Evolutionary conservation across 2,113 vertebrate genomes (phyloP), one percentile per base, ranked within the genome.

Genomic region (Oreocharis arfaki): DNA sequence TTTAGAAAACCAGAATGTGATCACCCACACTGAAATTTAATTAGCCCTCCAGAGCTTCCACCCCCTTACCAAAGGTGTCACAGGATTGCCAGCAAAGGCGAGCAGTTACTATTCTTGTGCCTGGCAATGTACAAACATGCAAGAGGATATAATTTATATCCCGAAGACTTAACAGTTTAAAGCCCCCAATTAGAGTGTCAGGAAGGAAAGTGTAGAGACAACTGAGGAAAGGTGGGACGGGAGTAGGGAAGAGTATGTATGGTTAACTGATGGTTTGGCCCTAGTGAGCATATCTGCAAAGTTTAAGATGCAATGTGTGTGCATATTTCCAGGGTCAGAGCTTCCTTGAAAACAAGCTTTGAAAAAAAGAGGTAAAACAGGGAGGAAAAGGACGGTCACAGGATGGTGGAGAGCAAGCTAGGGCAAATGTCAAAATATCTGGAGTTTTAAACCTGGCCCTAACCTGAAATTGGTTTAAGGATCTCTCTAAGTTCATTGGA

Each of bases 1-100:
- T 96, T 95, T 90, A 89, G 97, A 80, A 90, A 92, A 96, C 95
- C 92, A 91, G 90, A 96, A 90, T 91, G 85, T 97, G 95, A 97
- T 97, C 97, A 96, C 88, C 93, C 95, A 96, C 83, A 60, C 76
- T 96, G 96, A 89, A 94, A 79, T 88, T 95, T 96, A 92, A 92
- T 97, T 53, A 96, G 84, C 90, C 86, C 87, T 56, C 47, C 89
- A 82, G 88, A 89, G 87, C 77, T 95, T 92, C 79, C 79, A 92
- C 70, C 68, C 46, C 55, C 73, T 95, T 78, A 69, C 78, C 84
- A 84, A 87, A 88, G 92, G 88, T 90, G 81, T 77, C 89, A 67
- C 5, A 85, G 57, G 83, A 89, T 70, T 80, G 92, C 89, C 81
- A 37, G 90, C 77, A 77, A 91, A 90, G 77, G 87, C 16, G 6